Evolutionary conservation across 2,113 vertebrate genomes (phyloP).

Genomic region (Toxostoma redivivum): DNA sequence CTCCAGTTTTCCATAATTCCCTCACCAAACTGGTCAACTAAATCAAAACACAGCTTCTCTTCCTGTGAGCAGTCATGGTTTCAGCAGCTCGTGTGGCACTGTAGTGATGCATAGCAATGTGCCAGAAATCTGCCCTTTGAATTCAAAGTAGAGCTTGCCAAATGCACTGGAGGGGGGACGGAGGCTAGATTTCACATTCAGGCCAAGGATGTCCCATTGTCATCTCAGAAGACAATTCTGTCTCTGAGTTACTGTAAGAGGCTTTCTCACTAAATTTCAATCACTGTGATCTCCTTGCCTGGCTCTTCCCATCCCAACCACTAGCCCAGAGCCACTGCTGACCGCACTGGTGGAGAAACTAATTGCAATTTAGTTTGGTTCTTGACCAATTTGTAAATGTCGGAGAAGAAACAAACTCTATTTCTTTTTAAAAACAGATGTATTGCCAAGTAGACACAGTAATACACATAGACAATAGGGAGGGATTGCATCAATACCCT

Average conservation of each 20-base stretch:
- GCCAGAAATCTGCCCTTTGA: not conserved
- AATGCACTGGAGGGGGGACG: not conserved
- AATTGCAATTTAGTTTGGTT: not conserved
- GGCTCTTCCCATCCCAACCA: not conserved
- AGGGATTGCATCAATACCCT: slow-evolving; percentile 4
- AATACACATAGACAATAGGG: not conserved
- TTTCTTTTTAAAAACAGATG: not conserved
- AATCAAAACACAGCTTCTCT: not conserved
- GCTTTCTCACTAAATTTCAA: not conserved
- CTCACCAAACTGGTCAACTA: not conserved
- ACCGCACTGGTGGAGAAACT: not conserved
- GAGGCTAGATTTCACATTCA: not conserved
- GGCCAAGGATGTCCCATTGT: not conserved
- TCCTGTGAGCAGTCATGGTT: not conserved
- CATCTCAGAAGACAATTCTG: not conserved
- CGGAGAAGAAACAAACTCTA: not conserved
- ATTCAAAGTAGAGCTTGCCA: not conserved
- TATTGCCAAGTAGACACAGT: not conserved
- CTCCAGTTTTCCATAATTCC: not conserved
- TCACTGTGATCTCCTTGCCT: not conserved
- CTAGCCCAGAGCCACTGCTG: not conserved
- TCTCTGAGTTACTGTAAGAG: not conserved
- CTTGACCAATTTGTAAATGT: not conserved
- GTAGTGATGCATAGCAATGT: rapidly evolving
- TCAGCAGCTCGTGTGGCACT: not conserved